Evolutionary conservation across 2,888 invertebrate genomes (phyloP), one percentile per base, ranked within the genome.

Genomic region (Epinotia brunnichana): DNA sequence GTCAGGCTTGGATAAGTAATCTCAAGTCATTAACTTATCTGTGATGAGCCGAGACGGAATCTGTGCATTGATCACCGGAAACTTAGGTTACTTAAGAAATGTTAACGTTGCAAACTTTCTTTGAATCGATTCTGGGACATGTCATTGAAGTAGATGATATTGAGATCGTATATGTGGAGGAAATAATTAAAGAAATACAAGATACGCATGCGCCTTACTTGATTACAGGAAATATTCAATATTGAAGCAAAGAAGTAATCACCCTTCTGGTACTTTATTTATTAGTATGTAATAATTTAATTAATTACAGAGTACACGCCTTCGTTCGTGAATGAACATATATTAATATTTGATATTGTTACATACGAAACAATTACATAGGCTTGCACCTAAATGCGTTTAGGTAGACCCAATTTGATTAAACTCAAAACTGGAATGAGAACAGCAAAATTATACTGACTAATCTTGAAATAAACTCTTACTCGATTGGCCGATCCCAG

Each of bases 21-120:
- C 57, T 57, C 57, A 57, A 57, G 57, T 57, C 57, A 29, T 57
- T 57, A 57, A 29, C 57, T 57, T 57, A 56, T 57, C 57, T 29
- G 21, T n/a, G 57, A 57, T 13, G 57, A 13, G 29, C 57, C 29
- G 57, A 57, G 29, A 57, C 29, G 57, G 57, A 57, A 29, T 57
- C 57, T 57, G 57, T 29, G 7, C 57, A 29, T 57, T 57, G 29
- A 57, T 57, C n/a, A 57, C 29, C 57, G 15, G 29, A n/a, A 57
- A 29, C 29, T 29, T 57, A 13, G 21, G 15, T 29, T 29, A 29
- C 57, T 29, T 24, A 24, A 29, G 29, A 29, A 24, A 21, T 29
- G 7, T n/a, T 56, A 48, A 48, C 48, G 1, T 5, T 48, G 2
- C 7, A 7, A 48, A n/a, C 7, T 48, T 48, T 48, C 48, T 48